These are phyloP conservation scores for Haliaeetus leucogaster DNA, from an alignment of 2,113 vertebrate species.

Conservation along the genomic window DNA sequence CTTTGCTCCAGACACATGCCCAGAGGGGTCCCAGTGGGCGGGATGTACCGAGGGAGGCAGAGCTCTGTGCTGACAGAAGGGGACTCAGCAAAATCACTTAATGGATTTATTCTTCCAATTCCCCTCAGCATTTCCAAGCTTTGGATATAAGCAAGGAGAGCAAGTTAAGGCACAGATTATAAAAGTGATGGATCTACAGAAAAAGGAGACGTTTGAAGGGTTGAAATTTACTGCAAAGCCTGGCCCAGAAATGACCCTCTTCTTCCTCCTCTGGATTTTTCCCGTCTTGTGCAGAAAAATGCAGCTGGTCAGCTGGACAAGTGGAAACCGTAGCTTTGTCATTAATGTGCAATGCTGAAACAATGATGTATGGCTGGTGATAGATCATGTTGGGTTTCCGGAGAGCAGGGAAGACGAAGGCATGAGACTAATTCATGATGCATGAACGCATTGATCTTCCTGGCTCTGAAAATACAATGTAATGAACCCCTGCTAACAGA, in stretches of 20 bases:
- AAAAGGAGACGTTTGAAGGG: not conserved
- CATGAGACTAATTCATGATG: conserved; percentile 79
- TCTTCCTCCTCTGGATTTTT: conserved; percentile 26
- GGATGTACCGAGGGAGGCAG: not conserved
- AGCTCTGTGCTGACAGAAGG: not conserved
- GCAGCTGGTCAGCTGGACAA: conserved; percentile 72
- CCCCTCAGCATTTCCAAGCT: not conserved
- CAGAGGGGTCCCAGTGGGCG: fast-evolving
- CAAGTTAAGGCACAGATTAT: not conserved
- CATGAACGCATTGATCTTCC: conserved; percentile 81
- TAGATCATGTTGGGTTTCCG: conserved; percentile 80
- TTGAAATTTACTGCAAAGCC: conserved; percentile 22
- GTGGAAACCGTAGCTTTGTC: conserved; percentile 66
- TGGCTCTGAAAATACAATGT: conserved; percentile 80
- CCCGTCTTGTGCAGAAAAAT: conserved; percentile 36
- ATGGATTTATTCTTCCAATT: not conserved
- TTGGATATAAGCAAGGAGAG: not conserved
- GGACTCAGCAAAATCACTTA: not conserved
- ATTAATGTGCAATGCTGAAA: conserved; percentile 60
- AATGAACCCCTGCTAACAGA: conserved; percentile 82
- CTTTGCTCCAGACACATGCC: not conserved
- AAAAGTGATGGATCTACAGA: conserved; percentile 8
- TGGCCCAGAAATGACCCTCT: conserved; percentile 52
- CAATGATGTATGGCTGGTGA: conserved; percentile 74
- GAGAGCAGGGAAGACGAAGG: conserved; percentile 73